phyloP scores from a whole-genome alignment of 2,888 invertebrate species.

The Labia minor region DNA sequence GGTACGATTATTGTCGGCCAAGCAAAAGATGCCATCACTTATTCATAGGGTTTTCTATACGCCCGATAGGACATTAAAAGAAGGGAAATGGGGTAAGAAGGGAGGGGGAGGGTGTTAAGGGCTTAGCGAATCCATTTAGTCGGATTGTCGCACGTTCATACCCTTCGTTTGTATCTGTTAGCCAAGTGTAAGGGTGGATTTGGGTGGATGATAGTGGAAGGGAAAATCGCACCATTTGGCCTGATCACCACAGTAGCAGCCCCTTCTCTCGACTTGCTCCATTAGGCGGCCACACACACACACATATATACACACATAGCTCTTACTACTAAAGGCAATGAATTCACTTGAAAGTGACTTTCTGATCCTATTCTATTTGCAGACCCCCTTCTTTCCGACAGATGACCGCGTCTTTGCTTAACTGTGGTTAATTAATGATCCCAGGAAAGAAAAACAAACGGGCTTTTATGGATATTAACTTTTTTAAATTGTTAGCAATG shows the following conservation, averaged over 20 bases:
- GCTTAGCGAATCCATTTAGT: constrained; percentile 2
- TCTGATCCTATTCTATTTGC: constrained; percentile 3
- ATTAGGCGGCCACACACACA: constrained; percentile 1
- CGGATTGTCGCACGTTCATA: constrained; percentile 7
- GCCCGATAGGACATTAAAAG: not conserved
- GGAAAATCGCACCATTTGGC: constrained; percentile 2
- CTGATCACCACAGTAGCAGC: not conserved
- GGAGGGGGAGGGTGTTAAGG: not conserved
- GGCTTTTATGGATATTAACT: constrained; percentile 1
- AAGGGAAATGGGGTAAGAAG: not conserved
- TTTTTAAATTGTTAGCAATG: not conserved
- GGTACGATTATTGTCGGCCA: not conserved
- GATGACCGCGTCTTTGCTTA: constrained; percentile 7
- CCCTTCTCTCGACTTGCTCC: not conserved
- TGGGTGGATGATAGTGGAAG: too few relatives aligned
- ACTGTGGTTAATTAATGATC: constrained; percentile 4
- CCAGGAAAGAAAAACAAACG: not conserved
- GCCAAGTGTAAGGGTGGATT: not conserved
- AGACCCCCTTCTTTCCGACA: too few relatives aligned
- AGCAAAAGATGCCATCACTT: constrained; percentile 8
- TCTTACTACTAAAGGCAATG: not conserved
- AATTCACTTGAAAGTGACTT: constrained; percentile 13
- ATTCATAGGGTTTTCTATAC: constrained; percentile 7
- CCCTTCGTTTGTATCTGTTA: not conserved
- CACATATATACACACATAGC: too few relatives aligned